phyloP scores from a whole-genome alignment of 1,140 invertebrate genomes.

The Plectrocnemia conspersa region DNA sequence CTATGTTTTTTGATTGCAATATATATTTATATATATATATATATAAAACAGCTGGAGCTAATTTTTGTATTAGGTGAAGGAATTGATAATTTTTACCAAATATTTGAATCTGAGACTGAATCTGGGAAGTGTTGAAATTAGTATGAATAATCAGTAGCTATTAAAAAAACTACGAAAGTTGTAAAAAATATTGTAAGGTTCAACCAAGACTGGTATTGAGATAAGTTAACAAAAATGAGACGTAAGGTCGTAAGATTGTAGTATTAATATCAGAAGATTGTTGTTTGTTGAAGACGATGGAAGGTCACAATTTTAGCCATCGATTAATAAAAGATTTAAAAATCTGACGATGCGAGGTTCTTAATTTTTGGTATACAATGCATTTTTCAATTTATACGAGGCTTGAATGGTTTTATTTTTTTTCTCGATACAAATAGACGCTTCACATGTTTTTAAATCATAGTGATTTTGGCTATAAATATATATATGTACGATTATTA shows the following conservation, averaged over 20 bases:
- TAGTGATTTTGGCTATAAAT: too few relatives aligned
- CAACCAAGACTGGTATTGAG: conserved; percentile 36
- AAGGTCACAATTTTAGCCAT: conserved; percentile 30
- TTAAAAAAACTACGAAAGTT: conserved; percentile 31
- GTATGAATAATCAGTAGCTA: conserved; percentile 34
- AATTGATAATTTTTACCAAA: conserved; percentile 35
- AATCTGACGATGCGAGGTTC: conserved; percentile 28
- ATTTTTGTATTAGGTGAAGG: conserved; percentile 27
- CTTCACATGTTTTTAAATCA: too few relatives aligned
- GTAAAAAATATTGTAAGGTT: conserved; percentile 32
- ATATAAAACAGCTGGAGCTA: conserved; percentile 17
- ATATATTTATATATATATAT: too few relatives aligned
- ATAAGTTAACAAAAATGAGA: conserved; percentile 32
- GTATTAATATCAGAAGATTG: conserved; percentile 19
- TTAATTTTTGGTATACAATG: too few relatives aligned
- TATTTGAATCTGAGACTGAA: conserved; percentile 37
- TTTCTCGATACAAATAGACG: too few relatives aligned
- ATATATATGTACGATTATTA: too few relatives aligned
- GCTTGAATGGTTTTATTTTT: too few relatives aligned
- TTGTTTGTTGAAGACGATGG: conserved; percentile 8
- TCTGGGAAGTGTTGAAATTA: conserved; percentile 30
- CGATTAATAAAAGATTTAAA: conserved; percentile 24
- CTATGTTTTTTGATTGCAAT: too few relatives aligned
- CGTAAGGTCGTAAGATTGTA: conserved; percentile 27
- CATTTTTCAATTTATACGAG: too few relatives aligned